Evolutionary conservation across 1,140 invertebrate species (phyloP).

Genomic region (Drosophila teissieri): DNA sequence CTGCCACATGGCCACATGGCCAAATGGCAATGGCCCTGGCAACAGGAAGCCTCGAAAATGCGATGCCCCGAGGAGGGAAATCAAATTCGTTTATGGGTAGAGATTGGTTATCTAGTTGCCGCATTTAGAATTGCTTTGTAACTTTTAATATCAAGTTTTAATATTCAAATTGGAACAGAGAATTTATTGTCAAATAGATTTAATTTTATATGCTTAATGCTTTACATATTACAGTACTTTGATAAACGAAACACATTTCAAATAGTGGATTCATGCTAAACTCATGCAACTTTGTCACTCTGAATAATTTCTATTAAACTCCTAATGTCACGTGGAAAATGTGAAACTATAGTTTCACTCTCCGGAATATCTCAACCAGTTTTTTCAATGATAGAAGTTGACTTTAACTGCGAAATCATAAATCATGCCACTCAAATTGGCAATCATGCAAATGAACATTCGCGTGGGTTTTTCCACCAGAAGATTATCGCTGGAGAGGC

Average conservation of each 20-base stretch:
- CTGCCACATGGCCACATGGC: slow-evolving; percentile 68
- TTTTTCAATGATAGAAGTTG: too few relatives aligned
- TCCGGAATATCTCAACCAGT: not conserved
- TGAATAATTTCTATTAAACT: too few relatives aligned
- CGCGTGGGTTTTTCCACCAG: slow-evolving; percentile 1
- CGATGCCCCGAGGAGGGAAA: not conserved
- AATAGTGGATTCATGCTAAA: too few relatives aligned
- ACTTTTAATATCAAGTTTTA: not conserved
- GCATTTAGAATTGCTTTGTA: slow-evolving; percentile 1
- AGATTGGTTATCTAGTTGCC: slow-evolving; percentile 14
- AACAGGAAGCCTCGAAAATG: slow-evolving; percentile 9
- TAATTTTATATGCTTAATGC: too few relatives aligned
- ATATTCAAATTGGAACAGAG: not conserved
- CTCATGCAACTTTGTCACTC: too few relatives aligned
- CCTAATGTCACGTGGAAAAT: not conserved
- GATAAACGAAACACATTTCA: too few relatives aligned
- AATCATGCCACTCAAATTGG: slow-evolving; percentile 4
- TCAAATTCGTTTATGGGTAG: slow-evolving; percentile 5
- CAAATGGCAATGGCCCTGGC: slow-evolving; percentile 49
- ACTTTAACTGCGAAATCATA: slow-evolving; percentile 1
- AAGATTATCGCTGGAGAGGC: slow-evolving; percentile 26
- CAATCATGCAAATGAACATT: slow-evolving; percentile 31
- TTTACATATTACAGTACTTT: too few relatives aligned
- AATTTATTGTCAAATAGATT: too few relatives aligned
- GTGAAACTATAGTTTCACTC: not conserved